A percentile compares a stretch with the other conserved stretches of the same genome.
Evolutionary conservation across 2,888 invertebrate species (phyloP).

Genomic region (Leucozona laternaria): DNA sequence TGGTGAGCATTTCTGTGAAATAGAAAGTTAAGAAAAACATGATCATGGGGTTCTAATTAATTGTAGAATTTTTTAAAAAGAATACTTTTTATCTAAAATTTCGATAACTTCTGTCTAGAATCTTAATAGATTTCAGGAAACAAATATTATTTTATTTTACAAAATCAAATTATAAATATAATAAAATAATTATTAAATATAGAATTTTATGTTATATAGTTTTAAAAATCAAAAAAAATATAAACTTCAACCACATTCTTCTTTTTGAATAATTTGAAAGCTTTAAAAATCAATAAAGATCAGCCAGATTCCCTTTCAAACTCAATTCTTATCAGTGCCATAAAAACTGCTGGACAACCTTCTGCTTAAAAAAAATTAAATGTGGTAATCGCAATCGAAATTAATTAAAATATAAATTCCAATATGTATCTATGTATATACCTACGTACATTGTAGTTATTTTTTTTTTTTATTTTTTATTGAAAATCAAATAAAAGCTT

Average conservation of each 20-base stretch:
- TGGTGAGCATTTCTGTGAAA: too few species aligned
- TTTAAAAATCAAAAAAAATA: too few species aligned
- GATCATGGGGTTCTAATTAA: too few species aligned
- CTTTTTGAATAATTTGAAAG: not conserved
- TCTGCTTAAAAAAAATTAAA: constrained; percentile 40
- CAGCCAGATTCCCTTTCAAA: not conserved
- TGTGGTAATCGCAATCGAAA: constrained; percentile 67
- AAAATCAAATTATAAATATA: too few species aligned
- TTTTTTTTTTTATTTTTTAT: constrained; percentile 35
- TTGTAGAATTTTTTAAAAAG: too few species aligned
- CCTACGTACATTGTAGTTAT: constrained; percentile 47
- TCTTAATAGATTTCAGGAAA: too few species aligned
- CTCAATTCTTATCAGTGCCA: constrained; percentile 14
- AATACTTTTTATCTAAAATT: too few species aligned
- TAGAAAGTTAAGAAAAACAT: too few species aligned
- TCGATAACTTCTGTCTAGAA: too few species aligned
- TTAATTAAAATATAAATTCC: constrained; percentile 75
- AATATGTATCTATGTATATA: constrained; percentile 22
- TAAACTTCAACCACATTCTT: not conserved
- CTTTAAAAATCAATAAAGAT: not conserved
- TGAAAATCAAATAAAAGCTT: constrained; percentile 69
- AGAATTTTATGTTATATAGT: too few species aligned
- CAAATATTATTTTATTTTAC: too few species aligned
- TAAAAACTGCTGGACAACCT: not conserved
- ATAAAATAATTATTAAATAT: too few species aligned